Conservation (phyloP, 2,797 vertebrate genomes). For the Onychomys arenicola region DNA sequence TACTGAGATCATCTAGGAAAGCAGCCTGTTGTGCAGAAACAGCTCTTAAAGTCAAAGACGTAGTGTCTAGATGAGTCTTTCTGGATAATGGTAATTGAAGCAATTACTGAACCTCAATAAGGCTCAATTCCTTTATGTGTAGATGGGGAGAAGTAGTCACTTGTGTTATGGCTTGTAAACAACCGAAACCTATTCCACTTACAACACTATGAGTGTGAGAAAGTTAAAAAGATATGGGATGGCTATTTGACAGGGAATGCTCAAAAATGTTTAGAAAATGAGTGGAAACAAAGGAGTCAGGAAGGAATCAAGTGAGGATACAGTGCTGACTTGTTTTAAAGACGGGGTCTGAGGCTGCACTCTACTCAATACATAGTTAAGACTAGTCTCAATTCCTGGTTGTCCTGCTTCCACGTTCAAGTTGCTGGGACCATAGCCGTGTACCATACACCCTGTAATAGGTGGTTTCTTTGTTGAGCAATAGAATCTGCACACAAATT, state of each 20-base stretch:
- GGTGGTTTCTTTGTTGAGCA: neutral
- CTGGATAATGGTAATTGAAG: neutral
- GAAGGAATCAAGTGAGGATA: neutral
- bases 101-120: neutral
- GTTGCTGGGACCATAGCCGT: neutral
- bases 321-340: neutral
- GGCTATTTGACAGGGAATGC: neutral
- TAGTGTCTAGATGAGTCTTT: neutral
- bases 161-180: neutral
- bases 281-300: neutral
- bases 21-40: neutral
- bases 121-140: neutral
- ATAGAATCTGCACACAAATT: accelerated
- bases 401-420: neutral
- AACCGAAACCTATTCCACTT: neutral
- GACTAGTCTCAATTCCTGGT: neutral
- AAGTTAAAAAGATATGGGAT: neutral
- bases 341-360: neutral
- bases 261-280: neutral
- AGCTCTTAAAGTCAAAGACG: neutral
- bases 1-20: neutral
- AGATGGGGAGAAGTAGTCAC: neutral
- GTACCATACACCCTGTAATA: accelerated
- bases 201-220: neutral
- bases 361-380: neutral